Base-by-base conservation (phyloP, 2,797 vertebrate species). In the Anguilla megastoma region DNA sequence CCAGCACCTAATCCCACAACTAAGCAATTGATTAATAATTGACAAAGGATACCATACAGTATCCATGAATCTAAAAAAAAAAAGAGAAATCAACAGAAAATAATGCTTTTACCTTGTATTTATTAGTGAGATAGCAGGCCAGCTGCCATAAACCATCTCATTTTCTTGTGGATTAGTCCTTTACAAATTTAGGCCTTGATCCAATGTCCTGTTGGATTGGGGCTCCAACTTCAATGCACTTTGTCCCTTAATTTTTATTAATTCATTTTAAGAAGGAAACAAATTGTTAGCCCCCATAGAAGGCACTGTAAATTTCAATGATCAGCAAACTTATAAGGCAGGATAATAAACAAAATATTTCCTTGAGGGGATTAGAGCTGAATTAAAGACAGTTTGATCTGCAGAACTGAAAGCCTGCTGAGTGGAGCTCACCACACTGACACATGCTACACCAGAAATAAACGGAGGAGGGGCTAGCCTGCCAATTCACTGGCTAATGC, bases 21-120 rank as follows among this genome's bases (percentile, higher is more conserved):
- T 86, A 92, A 93, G 90, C 76, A 92, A 91, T 93, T 90, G 97
- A 96, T 95, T 95, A 95, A 96, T 93, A 88, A 94, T 96, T 91
- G 93, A 92, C 94, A 92, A 90, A 90, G 92, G 94, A 93, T 91
- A 88, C 87, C 94, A 95, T 94, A 95, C 94, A 92, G 92, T 93
- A 91, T 91, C 84, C 92, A 93, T 95, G 94, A 91, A 91, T 92
- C 92, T 90, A 89, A 91, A 93, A 92, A 93, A 87, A 92, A 90
- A 93, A 91, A 93, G 90, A 90, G 90, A 85, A 52, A 91, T 12
- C 88, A 76, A 90, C 86, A 92, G 90, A 91, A 93, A 92, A 92
- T 92, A 91, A 90, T 92, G 91, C 69, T 90, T 95, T 94, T 90
- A 91, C 85, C 89, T 12, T 86, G 86, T 93, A 93, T 93, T 93